Base-by-base conservation (phyloP, 1,140 invertebrate genomes). In the Bombus waltoni region DNA sequence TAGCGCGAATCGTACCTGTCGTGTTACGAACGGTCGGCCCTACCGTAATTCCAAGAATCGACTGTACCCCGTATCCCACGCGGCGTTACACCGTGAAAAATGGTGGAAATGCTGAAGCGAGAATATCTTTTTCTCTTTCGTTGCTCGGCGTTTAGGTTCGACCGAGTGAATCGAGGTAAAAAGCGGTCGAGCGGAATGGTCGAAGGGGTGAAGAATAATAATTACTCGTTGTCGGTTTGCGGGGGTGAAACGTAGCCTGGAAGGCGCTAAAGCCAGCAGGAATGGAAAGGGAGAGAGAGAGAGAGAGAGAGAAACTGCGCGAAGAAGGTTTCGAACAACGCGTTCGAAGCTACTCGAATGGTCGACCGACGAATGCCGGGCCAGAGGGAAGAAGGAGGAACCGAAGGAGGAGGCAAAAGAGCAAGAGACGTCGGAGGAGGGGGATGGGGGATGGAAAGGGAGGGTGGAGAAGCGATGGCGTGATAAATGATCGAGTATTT, bases 401-500 rank as follows among this genome's bases (percentile, higher is more conserved):
- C 40, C 42, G 44, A 75, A 76, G 75, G 77, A 65, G 59, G 68
- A 86, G 57, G 72, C 74, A 78, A 73, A 85, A 85, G 83, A 91
- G 81, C 71, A 79, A 47, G 15, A 78, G 75, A 62, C 75, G 18
- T 53, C 8, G 72, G 76, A 42, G 53, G 81, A 53, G 40, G 32
- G 53, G 47, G 32, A 38, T 32, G 72, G 25, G 59, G 57, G 44
- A 59, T 71, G 38, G 53, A n/a, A 42, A 57, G 28, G 68, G 68
- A 62, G 47, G 74, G 42, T 78, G 88, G 91, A 82, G 86, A 88
- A 88, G 92, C 92, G 92, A 93, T 93, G 91, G 93, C 93, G 94
- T 95, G 95, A 95, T 95, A 95, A 95, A 95, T 95, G 95, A 95
- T 95, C 93, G 92, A 95, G 95, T 95, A 95, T 95, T 95, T 95